Base-by-base conservation (phyloP, 1,140 invertebrate species). In the Drosophila nannoptera region DNA sequence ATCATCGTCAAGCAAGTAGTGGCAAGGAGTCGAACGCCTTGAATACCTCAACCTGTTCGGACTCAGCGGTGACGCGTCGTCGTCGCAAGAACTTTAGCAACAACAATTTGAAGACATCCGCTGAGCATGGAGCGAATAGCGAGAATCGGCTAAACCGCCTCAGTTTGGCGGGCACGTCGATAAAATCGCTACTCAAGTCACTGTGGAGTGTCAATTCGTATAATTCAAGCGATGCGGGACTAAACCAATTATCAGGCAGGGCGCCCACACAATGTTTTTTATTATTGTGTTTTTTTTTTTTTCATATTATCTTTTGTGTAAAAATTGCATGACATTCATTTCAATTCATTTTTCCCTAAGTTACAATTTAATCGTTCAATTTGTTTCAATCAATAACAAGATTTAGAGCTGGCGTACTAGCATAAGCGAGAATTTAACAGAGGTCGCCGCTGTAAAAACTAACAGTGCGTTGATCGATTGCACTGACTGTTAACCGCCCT, bases 171-270 rank as follows among this genome's bases (percentile, higher is more conserved):
- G 88, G 89, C 14, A 87, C 89, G 7, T 90, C 91, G 12, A 90
- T 91, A 80, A 96, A 96, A 92, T 69, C 61, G 5, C 52, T 69
- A 7, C 96, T 96, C 88, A 94, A 94, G 86, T 96, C 95, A 8
- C 90, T 96, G 58, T 96, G 95, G 95, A 94, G 92, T 72, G 92
- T 92, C 71, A 94, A 94, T 70, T 92, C 93, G 16, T 92, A 93
- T 9, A 93, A 92, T 48, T 93, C 93, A 52, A 91, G 93, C 40
- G 93, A 92, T 88, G 89, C 91, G 62, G 95, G 95, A 76, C 91
- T 96, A 75, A 96, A 96, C 92, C 94, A 95, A 90, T 91, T 96
- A 65, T 92, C 92, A 89, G 88, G 88, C 87, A 89, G 59, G 87
- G 63, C 36, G 5, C 9, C 36, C 12, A 45, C 31, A 22, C 22